phyloP scores from a whole-genome alignment of 2,113 vertebrate species.

The Astur gentilis region DNA sequence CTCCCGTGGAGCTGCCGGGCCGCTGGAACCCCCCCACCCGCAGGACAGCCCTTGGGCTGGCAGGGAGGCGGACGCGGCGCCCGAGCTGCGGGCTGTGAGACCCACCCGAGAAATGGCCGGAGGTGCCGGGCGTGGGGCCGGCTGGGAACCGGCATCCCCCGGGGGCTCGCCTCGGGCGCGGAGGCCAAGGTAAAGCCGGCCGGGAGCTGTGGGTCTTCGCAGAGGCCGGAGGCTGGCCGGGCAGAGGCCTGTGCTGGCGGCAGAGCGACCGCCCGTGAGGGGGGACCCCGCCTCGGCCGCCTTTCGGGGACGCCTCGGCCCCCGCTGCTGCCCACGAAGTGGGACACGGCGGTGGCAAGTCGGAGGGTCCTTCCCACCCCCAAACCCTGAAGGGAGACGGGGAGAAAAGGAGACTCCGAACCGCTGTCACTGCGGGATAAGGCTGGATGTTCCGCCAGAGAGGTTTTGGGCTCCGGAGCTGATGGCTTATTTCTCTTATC shows the following conservation, averaged over 20 bases:
- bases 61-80: too few species aligned
- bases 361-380: neutral
- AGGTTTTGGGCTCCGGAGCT: neutral
- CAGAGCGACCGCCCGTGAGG: fast-evolving
- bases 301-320: fast-evolving
- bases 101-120: too few species aligned
- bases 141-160: neutral
- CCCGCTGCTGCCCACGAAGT: fast-evolving
- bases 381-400: too few species aligned
- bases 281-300: too few species aligned
- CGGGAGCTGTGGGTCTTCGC: fast-evolving
- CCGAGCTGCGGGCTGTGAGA: too few species aligned
- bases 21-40: too few species aligned
- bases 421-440: neutral
- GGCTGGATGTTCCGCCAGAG: neutral
- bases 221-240: neutral
- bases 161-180: neutral
- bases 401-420: neutral
- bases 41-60: neutral
- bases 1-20: too few species aligned
- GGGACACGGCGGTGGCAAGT: fast-evolving
- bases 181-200: fast-evolving
- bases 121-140: neutral
- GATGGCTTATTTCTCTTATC: neutral
- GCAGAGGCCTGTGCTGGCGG: neutral